phyloP scores from a whole-genome alignment of 2,113 vertebrate genomes.

The Melanostigma gelatinosum region DNA sequence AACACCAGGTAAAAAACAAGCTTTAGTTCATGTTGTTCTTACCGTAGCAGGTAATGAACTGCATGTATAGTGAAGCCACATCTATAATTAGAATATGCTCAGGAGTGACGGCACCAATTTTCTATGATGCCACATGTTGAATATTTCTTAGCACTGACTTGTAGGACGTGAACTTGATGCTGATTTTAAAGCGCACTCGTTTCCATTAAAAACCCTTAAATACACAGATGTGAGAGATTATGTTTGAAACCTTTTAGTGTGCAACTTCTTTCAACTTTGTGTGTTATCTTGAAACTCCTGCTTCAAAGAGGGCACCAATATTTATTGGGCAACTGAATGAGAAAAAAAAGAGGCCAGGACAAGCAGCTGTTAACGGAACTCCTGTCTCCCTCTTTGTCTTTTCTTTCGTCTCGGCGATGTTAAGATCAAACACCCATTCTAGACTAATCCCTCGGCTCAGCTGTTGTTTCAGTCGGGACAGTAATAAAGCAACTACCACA shows the following conservation, averaged over 20 bases:
- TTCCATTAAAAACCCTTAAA: background rate
- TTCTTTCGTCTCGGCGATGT: slow-evolving; percentile 12
- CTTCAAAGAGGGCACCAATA: background rate
- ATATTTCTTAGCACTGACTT: slow-evolving; percentile 5
- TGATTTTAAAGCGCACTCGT: background rate
- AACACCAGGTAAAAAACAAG: slow-evolving; percentile 9
- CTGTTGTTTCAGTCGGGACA: background rate
- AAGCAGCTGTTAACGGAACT: background rate
- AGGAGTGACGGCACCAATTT: background rate
- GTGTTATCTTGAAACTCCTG: background rate
- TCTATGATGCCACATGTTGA: background rate
- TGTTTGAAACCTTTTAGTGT: background rate
- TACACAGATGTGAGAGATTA: background rate
- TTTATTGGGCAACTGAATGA: background rate
- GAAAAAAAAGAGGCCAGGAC: background rate
- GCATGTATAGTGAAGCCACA: background rate
- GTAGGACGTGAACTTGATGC: background rate
- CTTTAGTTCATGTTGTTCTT: background rate
- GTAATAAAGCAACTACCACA: slow-evolving; percentile 58
- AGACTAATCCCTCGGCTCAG: slow-evolving; percentile 51
- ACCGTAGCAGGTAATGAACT: background rate
- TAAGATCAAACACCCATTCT: slow-evolving; percentile 52
- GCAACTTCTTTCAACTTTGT: background rate
- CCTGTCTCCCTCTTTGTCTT: background rate
- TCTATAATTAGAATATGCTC: background rate